These are phyloP conservation scores for Brotula barbata DNA, from an alignment of 2,797 vertebrate species.

Conservation along the genomic window DNA sequence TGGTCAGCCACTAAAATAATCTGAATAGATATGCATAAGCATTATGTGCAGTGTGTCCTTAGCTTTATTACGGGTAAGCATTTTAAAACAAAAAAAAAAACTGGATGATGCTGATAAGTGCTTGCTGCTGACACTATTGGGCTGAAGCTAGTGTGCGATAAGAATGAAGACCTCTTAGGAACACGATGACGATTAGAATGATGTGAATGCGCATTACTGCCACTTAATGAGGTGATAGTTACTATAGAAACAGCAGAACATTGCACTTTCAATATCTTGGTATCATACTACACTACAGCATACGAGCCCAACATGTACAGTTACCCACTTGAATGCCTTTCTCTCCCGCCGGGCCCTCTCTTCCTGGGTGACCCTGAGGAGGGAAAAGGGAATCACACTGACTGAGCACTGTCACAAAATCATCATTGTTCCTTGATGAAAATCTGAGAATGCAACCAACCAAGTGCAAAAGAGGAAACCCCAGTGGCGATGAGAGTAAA, in stretches of 20 bases:
- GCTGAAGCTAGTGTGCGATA: conserved; percentile 33
- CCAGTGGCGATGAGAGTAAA: conserved; percentile 13
- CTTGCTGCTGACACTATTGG: conserved; percentile 34
- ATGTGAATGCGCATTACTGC: conserved; percentile 26
- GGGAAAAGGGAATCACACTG: conserved; percentile 33
- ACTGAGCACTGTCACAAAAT: conserved; percentile 22
- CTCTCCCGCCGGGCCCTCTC: conserved; percentile 88
- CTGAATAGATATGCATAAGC: conserved; percentile 8
- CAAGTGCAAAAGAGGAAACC: conserved; percentile 23
- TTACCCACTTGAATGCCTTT: conserved; percentile 88
- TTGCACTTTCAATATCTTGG: conserved; percentile 23
- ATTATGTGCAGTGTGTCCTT: conserved; percentile 15
- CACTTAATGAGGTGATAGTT: conserved; percentile 24
- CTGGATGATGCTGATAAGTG: conserved; percentile 26
- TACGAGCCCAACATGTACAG: conserved; percentile 26
- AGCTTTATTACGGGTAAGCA: conserved; percentile 11
- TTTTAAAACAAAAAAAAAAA: conserved; percentile 22
- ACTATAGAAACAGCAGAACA: conserved; percentile 15
- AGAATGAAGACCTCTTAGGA: conserved; percentile 33
- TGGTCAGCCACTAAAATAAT: conserved; percentile 4
- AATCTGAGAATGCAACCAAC: conserved; percentile 24
- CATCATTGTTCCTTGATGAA: conserved; percentile 28
- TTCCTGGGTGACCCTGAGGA: conserved; percentile 89
- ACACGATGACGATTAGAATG: conserved; percentile 34
- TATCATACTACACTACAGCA: not conserved